These are phyloP conservation scores for Tryphoninae sp. DNA, from an alignment of 2,888 invertebrate species.

Conservation along the genomic window DNA sequence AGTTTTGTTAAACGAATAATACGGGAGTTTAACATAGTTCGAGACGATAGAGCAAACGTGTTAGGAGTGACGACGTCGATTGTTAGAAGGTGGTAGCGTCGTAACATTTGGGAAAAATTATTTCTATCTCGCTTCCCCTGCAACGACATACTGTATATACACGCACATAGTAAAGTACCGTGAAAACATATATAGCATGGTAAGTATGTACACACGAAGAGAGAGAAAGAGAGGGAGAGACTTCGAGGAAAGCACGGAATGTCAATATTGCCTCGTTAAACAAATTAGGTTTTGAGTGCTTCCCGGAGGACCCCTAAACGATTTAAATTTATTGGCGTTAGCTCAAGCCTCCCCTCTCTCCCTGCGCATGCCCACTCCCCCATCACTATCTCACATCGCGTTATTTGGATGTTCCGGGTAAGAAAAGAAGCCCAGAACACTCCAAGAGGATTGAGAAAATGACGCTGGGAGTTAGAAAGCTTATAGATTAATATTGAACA, in stretches of 20 bases:
- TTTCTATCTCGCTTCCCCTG: neutral
- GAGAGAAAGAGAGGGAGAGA: conserved; percentile 28
- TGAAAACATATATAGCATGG: conserved; percentile 7
- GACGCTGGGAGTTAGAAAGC: neutral
- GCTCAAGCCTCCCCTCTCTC: neutral
- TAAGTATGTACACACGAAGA: conserved; percentile 26
- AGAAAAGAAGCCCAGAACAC: neutral
- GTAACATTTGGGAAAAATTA: conserved; percentile 27
- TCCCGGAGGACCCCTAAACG: conserved; percentile 56
- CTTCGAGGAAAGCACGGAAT: conserved; percentile 54
- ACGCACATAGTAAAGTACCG: conserved; percentile 7
- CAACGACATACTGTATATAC: conserved; percentile 9
- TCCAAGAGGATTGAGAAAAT: neutral
- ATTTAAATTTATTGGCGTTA: conserved; percentile 57
- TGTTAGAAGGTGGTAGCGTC: neutral
- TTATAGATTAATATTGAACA: neutral
- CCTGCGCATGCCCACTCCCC: neutral
- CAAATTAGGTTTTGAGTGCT: conserved; percentile 61
- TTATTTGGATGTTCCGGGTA: too few species aligned
- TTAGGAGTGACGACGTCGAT: neutral
- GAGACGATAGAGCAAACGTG: too few species aligned
- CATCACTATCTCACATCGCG: too few species aligned
- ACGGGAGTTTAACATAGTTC: too few species aligned
- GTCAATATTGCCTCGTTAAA: conserved; percentile 61
- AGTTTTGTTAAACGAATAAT: too few species aligned